Evolutionary conservation across 2,888 invertebrate species (phyloP).

Genomic region (Gibbula magus): DNA sequence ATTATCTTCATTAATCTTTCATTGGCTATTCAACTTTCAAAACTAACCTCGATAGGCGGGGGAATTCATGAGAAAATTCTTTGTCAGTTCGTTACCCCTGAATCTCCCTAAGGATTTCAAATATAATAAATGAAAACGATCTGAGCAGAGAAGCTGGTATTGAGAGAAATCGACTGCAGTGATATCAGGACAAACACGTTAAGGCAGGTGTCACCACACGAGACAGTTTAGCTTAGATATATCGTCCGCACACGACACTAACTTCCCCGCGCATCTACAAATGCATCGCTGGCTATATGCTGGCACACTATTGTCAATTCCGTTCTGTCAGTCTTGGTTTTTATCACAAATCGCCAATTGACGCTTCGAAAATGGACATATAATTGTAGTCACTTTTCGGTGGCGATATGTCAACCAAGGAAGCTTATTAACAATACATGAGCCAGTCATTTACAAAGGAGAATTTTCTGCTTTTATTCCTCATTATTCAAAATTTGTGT

Average conservation of each 20-base stretch:
- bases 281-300: constrained; percentile 19
- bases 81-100: constrained; percentile 8
- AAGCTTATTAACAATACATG: constrained; percentile 16
- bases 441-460: constrained; percentile 12
- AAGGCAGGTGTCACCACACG: not conserved
- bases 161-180: not conserved
- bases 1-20: constrained; percentile 44
- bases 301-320: not conserved
- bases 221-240: constrained; percentile 13
- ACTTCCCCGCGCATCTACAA: constrained; percentile 6
- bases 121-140: constrained; percentile 38
- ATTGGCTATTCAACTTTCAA: constrained; percentile 35
- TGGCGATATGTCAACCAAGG: constrained; percentile 16
- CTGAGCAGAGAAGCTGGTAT: not conserved
- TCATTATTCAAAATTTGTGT: constrained; percentile 20
- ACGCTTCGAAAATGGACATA: constrained; percentile 4
- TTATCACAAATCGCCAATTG: not conserved
- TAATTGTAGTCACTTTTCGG: constrained; percentile 18
- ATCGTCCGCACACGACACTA: constrained; percentile 18
- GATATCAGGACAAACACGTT: not conserved
- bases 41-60: constrained; percentile 26
- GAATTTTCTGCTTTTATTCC: constrained; percentile 17
- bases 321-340: not conserved
- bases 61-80: constrained; percentile 29
- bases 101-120: constrained; percentile 2